Base-by-base conservation (phyloP, 2,888 invertebrate species). In the Octonoba sinensis region DNA sequence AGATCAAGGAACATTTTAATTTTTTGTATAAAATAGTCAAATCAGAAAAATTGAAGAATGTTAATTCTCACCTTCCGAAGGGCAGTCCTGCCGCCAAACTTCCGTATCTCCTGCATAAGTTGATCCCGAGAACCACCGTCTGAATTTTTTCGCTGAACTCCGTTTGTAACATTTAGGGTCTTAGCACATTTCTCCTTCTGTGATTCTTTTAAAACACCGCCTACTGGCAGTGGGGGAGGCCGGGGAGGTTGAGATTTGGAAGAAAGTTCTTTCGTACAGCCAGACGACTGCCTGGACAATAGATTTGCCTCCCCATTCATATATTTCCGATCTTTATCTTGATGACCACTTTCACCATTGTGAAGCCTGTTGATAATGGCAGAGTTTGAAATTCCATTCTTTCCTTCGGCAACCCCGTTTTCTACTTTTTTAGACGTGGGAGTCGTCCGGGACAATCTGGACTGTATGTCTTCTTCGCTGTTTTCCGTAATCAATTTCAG, bases 101-200 rank as follows among this genome's bases (percentile, higher is more conserved):
- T 92, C 84, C 93, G 90, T 86, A 94, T 94, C 20, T 93, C 93
- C 67, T 91, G 91, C 87, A 94, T 89, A 47, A 95, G 89, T 86
- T 92, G 91, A 85, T 93, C 92, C 62, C 93, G 89, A 0, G 92
- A 90, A 88, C 93, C 93, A 1, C 88, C 86, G 62, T 73, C 22
- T 16, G 51, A 65, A 12, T 77, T 65, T 59, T 69, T 71, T 44
- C 56, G 74, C 12, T 70, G 57, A 24, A 57, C 65, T 12, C 72
- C 44, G 51, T 72, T 65, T 22, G 47, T 59, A 36, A 12, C 13
- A n/a, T 47, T 57, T 62, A 67, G 13, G 27, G 18, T 59, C 46
- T 69, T 65, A 16, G 44, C 49, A 46, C 60, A 36, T 13, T 44
- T 60, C 13, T 47, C 54, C 18, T 59, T 11, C 20, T 15, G 20